These are phyloP conservation scores for Dryobates pubescens DNA, from an alignment of 2,797 vertebrate species.

Conservation along the genomic window DNA sequence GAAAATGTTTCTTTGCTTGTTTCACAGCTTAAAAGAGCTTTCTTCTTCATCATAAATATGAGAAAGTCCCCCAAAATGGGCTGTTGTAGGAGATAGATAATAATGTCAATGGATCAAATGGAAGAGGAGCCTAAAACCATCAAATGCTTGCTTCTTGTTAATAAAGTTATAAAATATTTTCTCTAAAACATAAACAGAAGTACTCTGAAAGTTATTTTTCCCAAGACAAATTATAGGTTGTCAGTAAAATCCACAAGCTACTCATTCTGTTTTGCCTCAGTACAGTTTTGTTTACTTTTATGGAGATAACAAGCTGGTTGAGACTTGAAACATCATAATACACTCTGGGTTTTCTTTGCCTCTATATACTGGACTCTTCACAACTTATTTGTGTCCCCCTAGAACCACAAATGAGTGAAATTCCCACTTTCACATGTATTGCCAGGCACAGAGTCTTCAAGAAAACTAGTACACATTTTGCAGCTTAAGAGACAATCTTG, in stretches of 20 bases:
- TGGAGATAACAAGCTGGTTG: not conserved
- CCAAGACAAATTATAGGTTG: not conserved
- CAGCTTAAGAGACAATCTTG: not conserved
- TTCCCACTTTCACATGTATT: not conserved
- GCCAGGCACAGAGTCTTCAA: not conserved
- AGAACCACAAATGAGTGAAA: not conserved
- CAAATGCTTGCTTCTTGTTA: not conserved
- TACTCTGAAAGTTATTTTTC: not conserved
- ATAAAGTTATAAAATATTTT: not conserved
- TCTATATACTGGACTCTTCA: not conserved
- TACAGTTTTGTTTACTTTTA: not conserved
- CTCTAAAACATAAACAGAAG: not conserved
- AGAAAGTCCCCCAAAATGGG: not conserved
- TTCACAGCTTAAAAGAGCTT: not conserved
- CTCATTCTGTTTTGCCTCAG: not conserved
- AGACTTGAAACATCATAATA: not conserved
- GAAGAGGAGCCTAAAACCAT: rapidly evolving
- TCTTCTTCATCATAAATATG: not conserved
- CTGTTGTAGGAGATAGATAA: not conserved
- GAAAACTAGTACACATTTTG: not conserved
- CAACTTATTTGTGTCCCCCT: not conserved
- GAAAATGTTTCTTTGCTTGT: not conserved
- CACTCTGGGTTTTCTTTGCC: not conserved
- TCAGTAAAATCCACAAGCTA: not conserved
- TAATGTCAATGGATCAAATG: not conserved